These are phyloP conservation scores for Apis florea DNA, from an alignment of 1,140 invertebrate species.

Conservation along the genomic window DNA sequence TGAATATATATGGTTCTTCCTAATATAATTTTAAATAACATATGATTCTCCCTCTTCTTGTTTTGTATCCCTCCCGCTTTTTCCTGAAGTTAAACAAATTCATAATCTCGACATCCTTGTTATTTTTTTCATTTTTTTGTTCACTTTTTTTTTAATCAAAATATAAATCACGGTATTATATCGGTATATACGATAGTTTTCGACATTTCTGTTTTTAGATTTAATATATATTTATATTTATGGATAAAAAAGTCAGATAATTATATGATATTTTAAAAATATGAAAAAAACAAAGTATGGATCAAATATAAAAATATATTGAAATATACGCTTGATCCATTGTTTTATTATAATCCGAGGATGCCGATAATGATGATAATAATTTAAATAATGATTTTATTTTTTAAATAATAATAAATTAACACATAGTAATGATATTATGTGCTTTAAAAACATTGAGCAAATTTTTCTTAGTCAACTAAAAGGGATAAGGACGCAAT, in stretches of 20 bases:
- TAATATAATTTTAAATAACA: conserved; percentile 47
- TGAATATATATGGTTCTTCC: conserved; percentile 3
- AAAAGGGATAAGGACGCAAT: conserved; percentile 78
- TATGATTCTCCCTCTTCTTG: conserved; percentile 11
- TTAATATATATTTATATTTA: background rate
- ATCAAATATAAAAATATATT: background rate
- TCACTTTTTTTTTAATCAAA: background rate
- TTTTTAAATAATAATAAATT: background rate
- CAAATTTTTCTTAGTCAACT: conserved; percentile 52
- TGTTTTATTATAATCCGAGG: background rate
- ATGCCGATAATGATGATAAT: background rate
- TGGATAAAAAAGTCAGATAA: background rate
- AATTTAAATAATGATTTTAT: background rate
- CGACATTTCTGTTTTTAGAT: background rate
- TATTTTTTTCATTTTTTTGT: background rate
- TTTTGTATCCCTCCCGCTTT: background rate
- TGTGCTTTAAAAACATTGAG: background rate
- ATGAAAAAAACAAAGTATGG: background rate
- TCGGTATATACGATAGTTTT: background rate
- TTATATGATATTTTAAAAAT: conserved; percentile 1
- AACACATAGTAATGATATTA: background rate
- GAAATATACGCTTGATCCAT: background rate
- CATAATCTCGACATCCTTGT: background rate
- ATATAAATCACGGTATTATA: background rate
- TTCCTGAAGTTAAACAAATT: conserved; percentile 23